Base-by-base conservation (phyloP, 2,113 vertebrate genomes). In the Silurus asotus region DNA sequence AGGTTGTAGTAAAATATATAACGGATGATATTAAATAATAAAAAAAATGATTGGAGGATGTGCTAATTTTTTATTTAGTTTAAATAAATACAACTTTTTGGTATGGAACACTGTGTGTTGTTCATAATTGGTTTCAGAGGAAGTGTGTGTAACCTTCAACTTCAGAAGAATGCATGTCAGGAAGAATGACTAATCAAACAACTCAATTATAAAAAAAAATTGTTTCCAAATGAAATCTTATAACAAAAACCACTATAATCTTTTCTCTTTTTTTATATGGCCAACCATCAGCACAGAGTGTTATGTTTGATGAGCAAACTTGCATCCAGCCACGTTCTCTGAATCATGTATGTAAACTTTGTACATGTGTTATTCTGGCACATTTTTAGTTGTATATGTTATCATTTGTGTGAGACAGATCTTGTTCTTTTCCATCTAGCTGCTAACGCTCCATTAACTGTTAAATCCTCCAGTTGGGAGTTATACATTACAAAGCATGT, bases 1-100 rank as follows among this genome's bases (percentile, higher is more conserved):
- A 69, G 51, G 69, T 78, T 69, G 80, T 49, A 69, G 81, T 80
- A 84, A 82, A 78, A 88, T 86, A 62, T 49, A 83, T 58, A 83
- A 62, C 64, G 86, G 84, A 86, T 62, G 10, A 77, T 83, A 75
- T 53, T 45, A 2, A n/a, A 25, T 20, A 61, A 20, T 81, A 56
- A 37, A 37, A 37, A 37, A 37, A 37, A 37, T 1, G 37, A 37
- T 37, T 37, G 20, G 51, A 37, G 65, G 62, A 17, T 51, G 69
- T 53, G 23, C 59, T 45, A 25, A 84, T 76, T 5, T 84, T 62
- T 65, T 53, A 70, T 72, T 70, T 45, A 45, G 15, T 53, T 62
- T 23, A 65, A 64, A 84, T 65, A 37, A 55, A 62, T 53, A 59
- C 64, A 19, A 48, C 15, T 76, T 2, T 77, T 37, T 64, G 28